Conservation (phyloP, 2,888 invertebrate genomes). For the Lysandra coridon region DNA sequence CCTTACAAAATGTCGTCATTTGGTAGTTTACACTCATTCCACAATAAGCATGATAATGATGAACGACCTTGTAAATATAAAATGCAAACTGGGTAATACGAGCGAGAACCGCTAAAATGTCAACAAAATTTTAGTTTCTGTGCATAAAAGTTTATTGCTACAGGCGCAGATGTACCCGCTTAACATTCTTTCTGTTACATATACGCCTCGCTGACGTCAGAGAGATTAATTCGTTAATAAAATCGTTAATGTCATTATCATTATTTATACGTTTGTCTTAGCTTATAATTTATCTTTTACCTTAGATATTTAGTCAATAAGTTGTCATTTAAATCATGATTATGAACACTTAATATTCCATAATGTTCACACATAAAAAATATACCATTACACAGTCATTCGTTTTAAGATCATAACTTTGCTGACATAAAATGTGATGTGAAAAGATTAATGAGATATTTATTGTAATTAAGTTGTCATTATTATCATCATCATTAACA, state of each 20-base stretch:
- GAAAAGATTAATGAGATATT: neutral
- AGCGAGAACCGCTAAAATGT: constrained; percentile 26
- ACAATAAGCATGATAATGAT: neutral
- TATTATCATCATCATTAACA: neutral
- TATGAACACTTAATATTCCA: neutral
- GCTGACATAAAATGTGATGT: neutral
- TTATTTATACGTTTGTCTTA: neutral
- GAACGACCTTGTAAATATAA: constrained; percentile 21
- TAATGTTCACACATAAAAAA: neutral
- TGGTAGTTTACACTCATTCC: neutral
- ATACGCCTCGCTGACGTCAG: neutral
- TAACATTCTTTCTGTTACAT: neutral
- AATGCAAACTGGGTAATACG: constrained; percentile 15
- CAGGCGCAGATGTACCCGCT: constrained; percentile 20
- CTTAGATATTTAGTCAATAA: neutral
- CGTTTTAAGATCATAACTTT: neutral
- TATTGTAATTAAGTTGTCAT: neutral
- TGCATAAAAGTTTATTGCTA: constrained; percentile 28
- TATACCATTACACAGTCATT: neutral
- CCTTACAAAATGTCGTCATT: neutral
- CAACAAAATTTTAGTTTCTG: constrained; percentile 28
- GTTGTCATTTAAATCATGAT: neutral
- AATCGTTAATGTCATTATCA: neutral
- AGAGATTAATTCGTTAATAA: neutral
- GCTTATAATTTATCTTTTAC: no score